Evolutionary conservation across 2,113 vertebrate species (phyloP).

Genomic region (Tenrec ecaudatus): DNA sequence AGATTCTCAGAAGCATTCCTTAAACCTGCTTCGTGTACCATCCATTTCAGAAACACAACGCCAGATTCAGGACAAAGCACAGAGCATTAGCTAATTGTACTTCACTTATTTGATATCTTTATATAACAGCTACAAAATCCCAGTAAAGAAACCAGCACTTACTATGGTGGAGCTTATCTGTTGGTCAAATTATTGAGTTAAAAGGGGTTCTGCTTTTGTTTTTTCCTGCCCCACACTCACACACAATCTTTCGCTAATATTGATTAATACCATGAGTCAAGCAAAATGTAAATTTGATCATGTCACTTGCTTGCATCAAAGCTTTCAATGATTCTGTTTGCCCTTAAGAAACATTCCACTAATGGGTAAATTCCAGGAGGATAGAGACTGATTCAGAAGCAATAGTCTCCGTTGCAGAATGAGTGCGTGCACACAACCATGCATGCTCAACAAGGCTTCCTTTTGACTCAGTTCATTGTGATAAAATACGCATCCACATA

Average conservation of each 20-base stretch:
- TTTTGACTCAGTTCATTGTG: neutral
- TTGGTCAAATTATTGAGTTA: neutral
- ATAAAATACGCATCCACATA: neutral
- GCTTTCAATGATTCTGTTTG: neutral
- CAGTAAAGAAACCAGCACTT: neutral
- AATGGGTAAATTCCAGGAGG: neutral
- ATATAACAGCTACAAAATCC: conserved; percentile 37
- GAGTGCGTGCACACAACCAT: too few relatives aligned
- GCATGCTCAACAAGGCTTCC: neutral
- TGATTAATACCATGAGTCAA: neutral
- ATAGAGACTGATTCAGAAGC: neutral
- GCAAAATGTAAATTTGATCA: neutral
- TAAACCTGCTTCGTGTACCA: conserved; percentile 71
- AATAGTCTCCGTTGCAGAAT: neutral
- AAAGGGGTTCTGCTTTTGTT: neutral
- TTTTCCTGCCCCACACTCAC: neutral
- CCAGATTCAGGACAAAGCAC: neutral
- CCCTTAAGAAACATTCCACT: neutral
- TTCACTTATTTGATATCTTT: conserved; percentile 55
- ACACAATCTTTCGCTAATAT: neutral
- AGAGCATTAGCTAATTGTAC: conserved; percentile 56
- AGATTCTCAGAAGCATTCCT: conserved; percentile 77
- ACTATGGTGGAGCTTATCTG: neutral
- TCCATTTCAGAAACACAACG: conserved; percentile 53
- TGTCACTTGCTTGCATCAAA: neutral